Percentiles rank a stretch among this genome's conserved stretches.
Conservation (phyloP, 2,888 invertebrate species). For the Hydrotaea diabolus region DNA sequence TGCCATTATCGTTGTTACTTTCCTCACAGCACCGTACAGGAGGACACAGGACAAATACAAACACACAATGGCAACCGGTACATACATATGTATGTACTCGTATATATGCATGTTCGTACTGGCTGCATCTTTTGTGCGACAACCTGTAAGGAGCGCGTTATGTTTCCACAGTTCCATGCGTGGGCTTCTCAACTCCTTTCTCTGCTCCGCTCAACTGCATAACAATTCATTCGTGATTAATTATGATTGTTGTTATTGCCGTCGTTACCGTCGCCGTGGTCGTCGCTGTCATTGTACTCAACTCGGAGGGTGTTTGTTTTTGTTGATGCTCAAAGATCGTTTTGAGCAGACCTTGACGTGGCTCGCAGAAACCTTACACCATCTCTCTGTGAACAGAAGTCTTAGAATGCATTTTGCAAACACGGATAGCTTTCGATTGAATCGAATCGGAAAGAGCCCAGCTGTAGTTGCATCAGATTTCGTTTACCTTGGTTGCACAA, state of each 20-base stretch:
- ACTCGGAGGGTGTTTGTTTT: too few relatives aligned
- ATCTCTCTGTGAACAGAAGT: too few relatives aligned
- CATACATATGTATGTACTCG: background rate
- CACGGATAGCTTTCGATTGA: too few relatives aligned
- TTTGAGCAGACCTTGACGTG: too few relatives aligned
- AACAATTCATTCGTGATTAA: conserved; percentile 76
- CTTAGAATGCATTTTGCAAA: too few relatives aligned
- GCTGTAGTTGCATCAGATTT: too few relatives aligned
- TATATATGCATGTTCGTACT: conserved; percentile 17
- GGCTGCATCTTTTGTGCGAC: conserved; percentile 47
- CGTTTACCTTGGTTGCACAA: too few relatives aligned
- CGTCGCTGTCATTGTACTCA: background rate
- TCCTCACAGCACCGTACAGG: background rate
- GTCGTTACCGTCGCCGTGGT: conserved; percentile 51
- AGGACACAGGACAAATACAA: background rate
- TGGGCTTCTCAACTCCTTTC: conserved; percentile 54
- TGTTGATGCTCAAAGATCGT: too few relatives aligned
- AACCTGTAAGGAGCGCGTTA: conserved; percentile 17
- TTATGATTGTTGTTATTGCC: conserved; percentile 73
- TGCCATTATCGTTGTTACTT: conserved; percentile 21
- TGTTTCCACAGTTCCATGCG: conserved; percentile 35
- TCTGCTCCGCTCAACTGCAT: conserved; percentile 70
- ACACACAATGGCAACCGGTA: conserved; percentile 4
- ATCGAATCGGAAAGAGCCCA: too few relatives aligned
- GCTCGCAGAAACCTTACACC: too few relatives aligned